These are phyloP conservation scores for Laticauda colubrina DNA, from an alignment of 2,113 vertebrate species.

Conservation along the genomic window DNA sequence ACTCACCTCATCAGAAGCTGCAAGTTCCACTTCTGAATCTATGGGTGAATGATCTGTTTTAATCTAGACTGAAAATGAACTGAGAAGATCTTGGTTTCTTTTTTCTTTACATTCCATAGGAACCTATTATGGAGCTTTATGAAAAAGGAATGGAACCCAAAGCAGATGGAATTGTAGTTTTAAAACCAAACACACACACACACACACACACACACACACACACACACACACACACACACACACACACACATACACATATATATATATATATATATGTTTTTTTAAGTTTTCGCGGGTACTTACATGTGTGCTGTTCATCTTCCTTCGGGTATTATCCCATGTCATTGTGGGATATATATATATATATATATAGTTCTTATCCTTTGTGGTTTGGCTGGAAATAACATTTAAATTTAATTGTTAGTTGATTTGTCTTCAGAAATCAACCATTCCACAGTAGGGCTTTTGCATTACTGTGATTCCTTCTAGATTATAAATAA, in stretches of 20 bases:
- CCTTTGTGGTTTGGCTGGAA: background rate
- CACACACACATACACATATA: too few relatives aligned
- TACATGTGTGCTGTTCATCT: too few relatives aligned
- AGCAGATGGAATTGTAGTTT: background rate
- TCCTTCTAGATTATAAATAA: background rate
- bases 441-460: too few relatives aligned
- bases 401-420: background rate
- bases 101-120: background rate
- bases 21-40: background rate
- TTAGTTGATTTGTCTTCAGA: too few relatives aligned
- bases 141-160: background rate
- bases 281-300: too few relatives aligned
- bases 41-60: background rate
- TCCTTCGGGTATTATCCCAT: too few relatives aligned
- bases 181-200: background rate
- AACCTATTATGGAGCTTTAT: background rate
- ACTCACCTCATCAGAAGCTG: conserved; percentile 1
- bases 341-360: too few relatives aligned
- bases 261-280: too few relatives aligned
- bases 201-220: too few relatives aligned
- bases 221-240: too few relatives aligned
- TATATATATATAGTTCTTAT: background rate
- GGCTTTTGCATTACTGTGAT: background rate
- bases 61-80: background rate
- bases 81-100: background rate